Base-by-base conservation (phyloP, 2,797 vertebrate genomes). In the Rhinophrynus dorsalis region DNA sequence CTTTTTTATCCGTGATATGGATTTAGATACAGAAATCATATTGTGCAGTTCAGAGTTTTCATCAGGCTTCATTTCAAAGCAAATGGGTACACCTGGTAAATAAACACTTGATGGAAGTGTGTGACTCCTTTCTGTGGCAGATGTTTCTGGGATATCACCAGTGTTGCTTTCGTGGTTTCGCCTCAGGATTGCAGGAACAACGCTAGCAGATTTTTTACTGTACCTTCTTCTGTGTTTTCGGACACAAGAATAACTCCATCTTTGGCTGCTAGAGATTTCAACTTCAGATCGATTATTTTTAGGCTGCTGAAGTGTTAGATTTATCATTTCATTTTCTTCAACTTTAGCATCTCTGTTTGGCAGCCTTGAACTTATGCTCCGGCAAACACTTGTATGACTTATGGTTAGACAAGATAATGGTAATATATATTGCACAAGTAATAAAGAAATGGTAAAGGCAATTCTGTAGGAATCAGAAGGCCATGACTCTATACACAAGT, bases 381-480 rank as follows among this genome's bases (percentile, higher is more conserved):
- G 83, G 78, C 91, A 93, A 75, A 93, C 89, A 0, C 89, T 90
- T 18, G 90, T 89, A 42, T 93, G 91, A 55, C 90, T 93, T 29
- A 85, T 79, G 0, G 89, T 93, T 47, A 93, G 75, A 59, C 91
- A 93, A 0, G 59, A 78, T 72, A 93, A 79, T 0, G 91, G 91
- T 70, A 93, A 71, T 62, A 93, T 84, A 38, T 93, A 93, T 79
- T 93, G 91, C 64, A 92, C 83, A 7, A 92, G 51, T 61, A 92
- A 51, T 17, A 93, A 75, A 21, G 83, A 85, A 68, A 92, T 86
- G 0, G 91, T 91, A 35, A 92, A 93, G 17, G 87, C 87, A 0
- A 92, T 86, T 79, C 91, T 83, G 74, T 92, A 91, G 1, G 85
- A 86, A 59, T 88, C 86, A 0, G 90, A 91, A 3, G 91, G 91